Conservation (phyloP, 2,113 vertebrate genomes). For the Anoplopoma fimbria region DNA sequence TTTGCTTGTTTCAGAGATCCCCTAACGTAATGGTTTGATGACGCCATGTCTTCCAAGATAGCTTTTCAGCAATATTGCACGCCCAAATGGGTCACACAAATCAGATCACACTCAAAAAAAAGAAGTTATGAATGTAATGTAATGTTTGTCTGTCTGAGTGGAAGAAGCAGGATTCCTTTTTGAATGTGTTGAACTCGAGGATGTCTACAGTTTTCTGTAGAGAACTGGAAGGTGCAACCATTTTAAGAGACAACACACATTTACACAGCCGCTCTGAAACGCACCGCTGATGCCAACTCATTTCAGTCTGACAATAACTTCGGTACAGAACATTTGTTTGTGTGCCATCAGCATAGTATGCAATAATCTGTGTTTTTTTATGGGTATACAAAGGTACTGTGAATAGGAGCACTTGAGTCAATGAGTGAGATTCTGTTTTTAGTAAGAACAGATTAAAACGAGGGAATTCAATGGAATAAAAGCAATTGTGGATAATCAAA, state of each 20-base stretch:
- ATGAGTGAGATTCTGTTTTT: constrained; percentile 53
- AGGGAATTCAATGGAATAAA: constrained; percentile 39
- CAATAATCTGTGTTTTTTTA: constrained; percentile 81
- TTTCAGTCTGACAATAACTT: constrained; percentile 65
- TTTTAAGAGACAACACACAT: constrained; percentile 17
- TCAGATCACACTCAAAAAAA: constrained; percentile 50
- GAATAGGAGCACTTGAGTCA: constrained; percentile 68
- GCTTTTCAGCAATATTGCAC: constrained; percentile 77
- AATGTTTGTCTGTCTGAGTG: constrained; percentile 47
- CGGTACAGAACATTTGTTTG: constrained; percentile 67
- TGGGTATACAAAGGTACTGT: constrained; percentile 70
- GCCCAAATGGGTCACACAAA: constrained; percentile 61
- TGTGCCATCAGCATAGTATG: constrained; percentile 78
- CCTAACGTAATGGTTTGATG: constrained; percentile 34
- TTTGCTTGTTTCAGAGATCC: constrained; percentile 56
- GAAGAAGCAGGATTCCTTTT: constrained; percentile 13
- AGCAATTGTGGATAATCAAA: constrained; percentile 65
- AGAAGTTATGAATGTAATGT: constrained; percentile 74
- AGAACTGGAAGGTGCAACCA: neutral
- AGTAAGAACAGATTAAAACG: constrained; percentile 40
- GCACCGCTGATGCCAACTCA: constrained; percentile 57
- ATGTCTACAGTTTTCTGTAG: constrained; percentile 3
- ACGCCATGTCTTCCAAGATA: constrained; percentile 75
- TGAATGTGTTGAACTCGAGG: constrained; percentile 52
- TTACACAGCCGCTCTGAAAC: constrained; percentile 45